These are phyloP conservation scores for Mesocentrotus franciscanus DNA, from an alignment of 53 echinoderm and acorn worm genomes.

Conservation along the genomic window DNA sequence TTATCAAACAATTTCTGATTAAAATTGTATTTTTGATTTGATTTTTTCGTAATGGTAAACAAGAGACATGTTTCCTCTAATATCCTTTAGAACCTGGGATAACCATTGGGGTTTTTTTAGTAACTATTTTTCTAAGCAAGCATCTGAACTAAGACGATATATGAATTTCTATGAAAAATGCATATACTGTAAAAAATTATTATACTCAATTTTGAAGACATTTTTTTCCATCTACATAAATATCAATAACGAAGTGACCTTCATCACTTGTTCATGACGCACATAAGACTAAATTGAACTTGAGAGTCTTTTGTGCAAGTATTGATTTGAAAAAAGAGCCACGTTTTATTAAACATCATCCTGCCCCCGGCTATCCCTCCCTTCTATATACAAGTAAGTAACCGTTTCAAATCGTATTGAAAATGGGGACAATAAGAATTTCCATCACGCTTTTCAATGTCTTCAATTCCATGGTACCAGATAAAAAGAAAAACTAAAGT, in stretches of 20 bases:
- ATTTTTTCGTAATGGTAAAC: neutral
- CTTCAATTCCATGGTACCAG: neutral
- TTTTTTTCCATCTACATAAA: neutral
- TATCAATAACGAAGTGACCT: neutral
- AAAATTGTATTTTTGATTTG: neutral
- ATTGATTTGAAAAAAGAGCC: neutral
- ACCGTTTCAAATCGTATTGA: constrained; percentile 1
- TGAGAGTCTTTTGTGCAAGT: neutral
- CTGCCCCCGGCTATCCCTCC: neutral
- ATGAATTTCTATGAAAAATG: neutral
- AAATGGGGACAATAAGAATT: neutral
- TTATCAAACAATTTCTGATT: neutral
- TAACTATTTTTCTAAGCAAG: neutral
- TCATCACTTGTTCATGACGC: neutral
- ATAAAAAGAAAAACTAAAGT: neutral
- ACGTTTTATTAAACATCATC: neutral
- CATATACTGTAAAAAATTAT: constrained; percentile 11
- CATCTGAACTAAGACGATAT: neutral
- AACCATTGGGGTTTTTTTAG: neutral
- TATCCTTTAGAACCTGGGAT: neutral
- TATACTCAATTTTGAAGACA: neutral
- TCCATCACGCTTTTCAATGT: neutral
- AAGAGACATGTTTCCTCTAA: neutral
- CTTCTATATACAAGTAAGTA: neutral
- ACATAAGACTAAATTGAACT: neutral